A percentile compares a stretch with the other conserved stretches of the same genome.
Evolutionary conservation across 2,797 vertebrate species (phyloP).

Genomic region (Mastacembelus armatus): DNA sequence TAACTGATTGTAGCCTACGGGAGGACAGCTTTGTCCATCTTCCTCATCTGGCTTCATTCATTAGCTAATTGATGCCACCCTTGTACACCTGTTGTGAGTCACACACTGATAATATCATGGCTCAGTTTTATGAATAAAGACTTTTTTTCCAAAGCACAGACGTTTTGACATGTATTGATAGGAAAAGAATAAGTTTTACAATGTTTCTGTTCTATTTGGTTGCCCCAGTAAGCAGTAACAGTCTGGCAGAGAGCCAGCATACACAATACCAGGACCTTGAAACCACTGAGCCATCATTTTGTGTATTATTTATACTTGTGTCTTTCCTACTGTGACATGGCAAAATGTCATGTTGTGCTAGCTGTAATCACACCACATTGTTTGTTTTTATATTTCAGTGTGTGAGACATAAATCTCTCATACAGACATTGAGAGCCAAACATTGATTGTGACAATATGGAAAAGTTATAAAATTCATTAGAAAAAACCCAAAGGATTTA

Average conservation of each 20-base stretch:
- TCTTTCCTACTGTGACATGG: background rate
- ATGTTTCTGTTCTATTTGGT: background rate
- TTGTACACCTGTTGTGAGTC: constrained; percentile 51
- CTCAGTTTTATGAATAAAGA: constrained; percentile 55
- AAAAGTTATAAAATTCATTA: too few relatives aligned
- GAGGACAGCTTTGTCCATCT: constrained; percentile 21
- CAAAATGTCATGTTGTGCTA: background rate
- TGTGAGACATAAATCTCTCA: background rate
- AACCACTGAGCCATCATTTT: background rate
- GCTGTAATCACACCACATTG: too few relatives aligned
- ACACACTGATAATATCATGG: constrained; percentile 29
- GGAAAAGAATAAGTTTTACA: constrained; percentile 2
- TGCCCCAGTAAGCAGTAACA: background rate
- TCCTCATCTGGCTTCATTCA: constrained; percentile 35
- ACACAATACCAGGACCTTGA: background rate
- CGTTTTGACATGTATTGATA: constrained; percentile 9
- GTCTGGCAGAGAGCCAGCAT: background rate
- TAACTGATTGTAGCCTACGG: constrained; percentile 45
- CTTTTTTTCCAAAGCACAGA: constrained; percentile 16
- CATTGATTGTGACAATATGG: too few relatives aligned
- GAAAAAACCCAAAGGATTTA: too few relatives aligned
- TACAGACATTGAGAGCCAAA: too few relatives aligned
- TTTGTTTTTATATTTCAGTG: too few relatives aligned
- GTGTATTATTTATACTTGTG: background rate
- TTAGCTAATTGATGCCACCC: constrained; percentile 58